Conservation (phyloP, 2,113 vertebrate species). For the Lagenorhynchus albirostris region DNA sequence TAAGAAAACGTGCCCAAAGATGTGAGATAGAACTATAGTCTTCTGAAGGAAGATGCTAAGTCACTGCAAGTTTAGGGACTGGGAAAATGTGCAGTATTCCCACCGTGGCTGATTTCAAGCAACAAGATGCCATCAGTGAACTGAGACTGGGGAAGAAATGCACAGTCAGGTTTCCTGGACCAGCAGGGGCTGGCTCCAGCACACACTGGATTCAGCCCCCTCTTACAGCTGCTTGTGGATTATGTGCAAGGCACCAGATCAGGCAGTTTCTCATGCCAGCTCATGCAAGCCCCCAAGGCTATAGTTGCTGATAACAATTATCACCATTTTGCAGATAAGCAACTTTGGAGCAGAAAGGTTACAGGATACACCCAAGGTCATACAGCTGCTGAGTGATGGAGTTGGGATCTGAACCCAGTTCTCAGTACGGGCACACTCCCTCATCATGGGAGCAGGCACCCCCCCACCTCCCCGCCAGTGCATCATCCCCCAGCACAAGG, state of each 20-base stretch:
- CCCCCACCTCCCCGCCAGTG: background rate
- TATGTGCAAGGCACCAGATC: background rate
- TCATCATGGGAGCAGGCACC: background rate
- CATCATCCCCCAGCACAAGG: background rate
- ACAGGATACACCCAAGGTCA: background rate
- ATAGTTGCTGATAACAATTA: background rate
- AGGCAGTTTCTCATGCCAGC: background rate
- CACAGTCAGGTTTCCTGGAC: background rate
- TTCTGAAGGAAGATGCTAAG: background rate
- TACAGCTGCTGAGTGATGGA: background rate
- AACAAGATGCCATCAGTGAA: background rate
- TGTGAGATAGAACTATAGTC: background rate
- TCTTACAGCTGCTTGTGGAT: background rate
- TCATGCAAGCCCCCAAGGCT: background rate
- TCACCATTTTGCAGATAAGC: background rate
- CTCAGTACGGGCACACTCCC: fast-evolving
- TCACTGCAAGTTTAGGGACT: background rate
- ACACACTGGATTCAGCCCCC: background rate
- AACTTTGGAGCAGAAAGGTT: background rate
- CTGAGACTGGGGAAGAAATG: background rate
- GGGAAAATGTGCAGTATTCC: background rate
- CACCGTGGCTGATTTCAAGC: background rate
- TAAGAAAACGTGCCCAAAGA: background rate
- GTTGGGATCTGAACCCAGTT: no score
- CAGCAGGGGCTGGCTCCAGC: background rate